Conservation (phyloP, 1,140 invertebrate genomes). For the Araneus ventricosus region DNA sequence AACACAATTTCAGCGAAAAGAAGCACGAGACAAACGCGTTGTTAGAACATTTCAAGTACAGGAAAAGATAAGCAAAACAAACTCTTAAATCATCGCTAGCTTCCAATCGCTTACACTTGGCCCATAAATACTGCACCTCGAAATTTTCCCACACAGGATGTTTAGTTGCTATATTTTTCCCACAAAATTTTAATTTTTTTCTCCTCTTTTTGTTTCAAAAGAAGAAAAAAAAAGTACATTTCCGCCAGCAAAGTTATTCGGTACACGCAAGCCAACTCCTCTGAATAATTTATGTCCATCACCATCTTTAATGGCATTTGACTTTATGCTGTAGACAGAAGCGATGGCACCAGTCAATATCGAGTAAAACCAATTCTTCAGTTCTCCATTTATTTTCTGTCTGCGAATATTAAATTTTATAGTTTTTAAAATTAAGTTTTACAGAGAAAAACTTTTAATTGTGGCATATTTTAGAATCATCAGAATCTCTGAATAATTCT, state of each 20-base stretch:
- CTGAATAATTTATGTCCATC: constrained; percentile 3
- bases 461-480: no score
- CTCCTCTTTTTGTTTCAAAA: background rate
- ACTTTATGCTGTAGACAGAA: background rate
- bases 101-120: background rate
- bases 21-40: background rate
- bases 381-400: no score
- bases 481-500: constrained; percentile 5
- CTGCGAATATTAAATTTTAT: no score
- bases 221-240: background rate
- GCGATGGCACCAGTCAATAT: background rate
- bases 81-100: background rate
- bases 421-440: no score
- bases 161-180: background rate
- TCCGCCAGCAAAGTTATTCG: background rate
- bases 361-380: no score
- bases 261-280: background rate
- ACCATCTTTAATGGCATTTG: background rate
- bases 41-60: background rate
- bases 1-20: background rate
- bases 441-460: no score
- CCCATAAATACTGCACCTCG: background rate
- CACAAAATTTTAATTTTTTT: constrained; percentile 12
- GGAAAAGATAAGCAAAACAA: background rate
- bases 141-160: constrained; percentile 15